Conservation (phyloP, 2,888 invertebrate species). For the Boloria selene region DNA sequence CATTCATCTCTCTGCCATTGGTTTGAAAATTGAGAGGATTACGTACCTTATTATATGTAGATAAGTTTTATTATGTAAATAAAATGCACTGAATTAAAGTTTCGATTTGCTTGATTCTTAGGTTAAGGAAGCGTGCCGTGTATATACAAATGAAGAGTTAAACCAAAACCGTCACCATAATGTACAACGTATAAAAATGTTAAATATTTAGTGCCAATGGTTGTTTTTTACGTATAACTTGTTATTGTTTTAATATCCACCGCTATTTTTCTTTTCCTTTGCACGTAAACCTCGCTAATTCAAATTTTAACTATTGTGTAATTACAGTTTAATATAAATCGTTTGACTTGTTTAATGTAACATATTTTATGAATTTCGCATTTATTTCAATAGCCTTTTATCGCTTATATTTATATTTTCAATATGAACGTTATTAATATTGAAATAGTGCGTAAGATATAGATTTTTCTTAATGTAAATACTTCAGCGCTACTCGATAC, state of each 20-base stretch:
- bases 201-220: slow-evolving; percentile 68
- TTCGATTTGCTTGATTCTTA: slow-evolving; percentile 31
- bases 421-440: slow-evolving; percentile 42
- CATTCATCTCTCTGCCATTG: slow-evolving; percentile 30
- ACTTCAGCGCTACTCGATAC: slow-evolving; percentile 9
- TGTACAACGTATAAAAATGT: slow-evolving; percentile 69
- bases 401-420: slow-evolving; percentile 44
- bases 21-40: slow-evolving; percentile 42
- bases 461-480: slow-evolving; percentile 31
- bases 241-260: slow-evolving; percentile 19
- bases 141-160: slow-evolving; percentile 61
- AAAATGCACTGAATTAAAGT: slow-evolving; percentile 39
- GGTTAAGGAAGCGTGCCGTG: slow-evolving; percentile 69
- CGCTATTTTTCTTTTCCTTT: slow-evolving; percentile 3
- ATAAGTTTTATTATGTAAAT: slow-evolving; percentile 61
- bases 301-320: neutral
- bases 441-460: slow-evolving; percentile 27
- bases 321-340: slow-evolving; percentile 12
- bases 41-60: slow-evolving; percentile 64
- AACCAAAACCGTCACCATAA: slow-evolving; percentile 76
- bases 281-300: slow-evolving; percentile 6
- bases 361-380: slow-evolving; percentile 12
- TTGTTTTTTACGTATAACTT: slow-evolving; percentile 50
- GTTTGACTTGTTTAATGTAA: slow-evolving; percentile 7
- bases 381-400: slow-evolving; percentile 9